A percentile compares a stretch with the other conserved stretches of the same genome.
phyloP scores from a whole-genome alignment of 2,888 invertebrate species.

The Thalpophila matura region DNA sequence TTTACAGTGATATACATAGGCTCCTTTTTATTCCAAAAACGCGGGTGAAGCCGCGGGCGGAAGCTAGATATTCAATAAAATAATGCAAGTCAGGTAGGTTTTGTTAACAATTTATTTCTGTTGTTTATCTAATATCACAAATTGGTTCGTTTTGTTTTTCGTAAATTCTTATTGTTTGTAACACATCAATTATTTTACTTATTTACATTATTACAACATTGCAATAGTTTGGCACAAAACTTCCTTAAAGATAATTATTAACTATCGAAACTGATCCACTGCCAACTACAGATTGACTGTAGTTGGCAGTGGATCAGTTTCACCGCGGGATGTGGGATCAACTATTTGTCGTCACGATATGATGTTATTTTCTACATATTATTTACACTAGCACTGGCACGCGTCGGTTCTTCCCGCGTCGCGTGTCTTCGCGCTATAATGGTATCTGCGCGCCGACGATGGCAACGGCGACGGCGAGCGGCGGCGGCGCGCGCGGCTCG shows the following conservation, averaged over 20 bases:
- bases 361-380: background rate
- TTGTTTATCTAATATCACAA: conserved; percentile 71
- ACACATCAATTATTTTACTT: background rate
- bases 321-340: background rate
- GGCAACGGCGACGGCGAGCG: conserved; percentile 67
- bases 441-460: conserved; percentile 61
- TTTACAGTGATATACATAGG: too few relatives aligned
- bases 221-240: conserved; percentile 7
- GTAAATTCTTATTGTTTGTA: background rate
- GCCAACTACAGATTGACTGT: background rate
- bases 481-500: conserved; percentile 47
- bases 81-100: conserved; percentile 2
- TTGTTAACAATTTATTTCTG: conserved; percentile 46
- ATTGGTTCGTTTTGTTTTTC: conserved; percentile 58
- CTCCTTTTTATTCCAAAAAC: too few relatives aligned
- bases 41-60: too few relatives aligned
- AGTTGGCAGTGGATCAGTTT: background rate
- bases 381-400: conserved; percentile 69
- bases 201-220: conserved; percentile 21
- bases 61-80: background rate
- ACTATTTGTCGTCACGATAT: background rate
- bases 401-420: conserved; percentile 51
- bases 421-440: conserved; percentile 67
- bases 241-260: conserved; percentile 7
- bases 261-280: conserved; percentile 5